Evolutionary conservation across 2,113 vertebrate genomes (phyloP).

Genomic region (Trogon surrucura): DNA sequence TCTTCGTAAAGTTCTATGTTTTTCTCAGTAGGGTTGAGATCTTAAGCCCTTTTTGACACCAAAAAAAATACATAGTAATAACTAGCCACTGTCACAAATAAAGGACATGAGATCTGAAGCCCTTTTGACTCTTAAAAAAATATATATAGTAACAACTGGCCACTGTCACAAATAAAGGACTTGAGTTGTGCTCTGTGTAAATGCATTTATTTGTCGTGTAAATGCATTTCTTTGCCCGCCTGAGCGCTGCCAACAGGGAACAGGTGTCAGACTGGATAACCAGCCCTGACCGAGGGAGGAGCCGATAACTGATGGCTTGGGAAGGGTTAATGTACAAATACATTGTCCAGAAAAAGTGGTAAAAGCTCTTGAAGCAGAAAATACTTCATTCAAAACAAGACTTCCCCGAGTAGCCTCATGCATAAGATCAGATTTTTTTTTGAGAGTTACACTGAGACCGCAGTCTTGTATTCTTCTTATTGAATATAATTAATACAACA

Average conservation of each 20-base stretch:
- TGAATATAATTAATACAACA: constrained; percentile 24
- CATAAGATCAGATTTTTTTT: background rate
- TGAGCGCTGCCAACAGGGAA: background rate
- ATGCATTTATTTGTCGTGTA: too few species aligned
- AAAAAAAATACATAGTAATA: rapidly evolving
- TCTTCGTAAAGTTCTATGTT: background rate
- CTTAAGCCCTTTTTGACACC: background rate
- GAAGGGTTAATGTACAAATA: background rate
- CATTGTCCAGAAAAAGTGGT: background rate
- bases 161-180: background rate
- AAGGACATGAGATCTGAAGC: background rate
- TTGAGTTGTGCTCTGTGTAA: background rate
- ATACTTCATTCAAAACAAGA: background rate
- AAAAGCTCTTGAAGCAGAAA: background rate
- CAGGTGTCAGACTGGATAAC: background rate
- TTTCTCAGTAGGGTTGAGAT: background rate
- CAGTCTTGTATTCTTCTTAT: background rate
- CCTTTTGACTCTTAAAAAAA: background rate
- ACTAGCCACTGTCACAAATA: background rate
- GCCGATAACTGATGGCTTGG: rapidly evolving
- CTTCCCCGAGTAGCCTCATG: background rate
- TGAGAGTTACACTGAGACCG: background rate
- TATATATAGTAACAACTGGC: background rate
- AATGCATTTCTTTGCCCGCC: background rate
- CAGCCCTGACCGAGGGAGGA: background rate